Evolutionary conservation across 2,888 invertebrate genomes (phyloP).

Genomic region (Cepaea hortensis): DNA sequence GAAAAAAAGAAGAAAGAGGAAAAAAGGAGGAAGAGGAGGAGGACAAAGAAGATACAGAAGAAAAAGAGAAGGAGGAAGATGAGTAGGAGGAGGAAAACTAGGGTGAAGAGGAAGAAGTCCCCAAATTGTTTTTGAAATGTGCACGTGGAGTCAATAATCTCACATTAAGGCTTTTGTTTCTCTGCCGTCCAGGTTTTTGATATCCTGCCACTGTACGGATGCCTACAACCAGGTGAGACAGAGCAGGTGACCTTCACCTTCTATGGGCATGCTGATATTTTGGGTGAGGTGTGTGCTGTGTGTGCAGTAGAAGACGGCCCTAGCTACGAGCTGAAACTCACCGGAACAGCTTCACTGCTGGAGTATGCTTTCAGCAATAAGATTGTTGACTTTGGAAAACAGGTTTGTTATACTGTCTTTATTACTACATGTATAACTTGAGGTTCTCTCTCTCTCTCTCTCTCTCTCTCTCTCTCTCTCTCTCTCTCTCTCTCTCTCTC

Average conservation of each 20-base stretch:
- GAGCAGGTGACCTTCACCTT: slow-evolving; percentile 76
- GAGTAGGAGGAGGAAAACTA: no score
- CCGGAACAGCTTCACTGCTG: slow-evolving; percentile 75
- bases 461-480: no score
- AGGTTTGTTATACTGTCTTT: slow-evolving; percentile 57
- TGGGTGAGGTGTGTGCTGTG: slow-evolving; percentile 73
- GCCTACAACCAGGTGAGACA: slow-evolving; percentile 74
- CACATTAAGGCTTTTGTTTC: neutral
- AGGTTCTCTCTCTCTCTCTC: no score
- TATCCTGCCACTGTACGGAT: slow-evolving; percentile 76
- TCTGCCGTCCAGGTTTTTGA: slow-evolving; percentile 73
- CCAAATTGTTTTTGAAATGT: neutral
- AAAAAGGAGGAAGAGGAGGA: no score
- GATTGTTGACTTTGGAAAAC: slow-evolving; percentile 75
- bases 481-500: no score
- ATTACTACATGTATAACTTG: no score
- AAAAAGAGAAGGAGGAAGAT: no score
- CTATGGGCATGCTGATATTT: slow-evolving; percentile 76
- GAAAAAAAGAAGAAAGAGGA: no score
- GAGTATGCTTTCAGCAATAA: slow-evolving; percentile 73
- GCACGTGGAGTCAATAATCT: no score
- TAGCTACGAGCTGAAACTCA: slow-evolving; percentile 73
- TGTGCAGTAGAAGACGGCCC: slow-evolving; percentile 77
- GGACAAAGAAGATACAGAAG: no score
- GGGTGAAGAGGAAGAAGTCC: neutral